Evolutionary conservation across 2,113 vertebrate species (phyloP).

Genomic region (Erythrolamprus reginae): DNA sequence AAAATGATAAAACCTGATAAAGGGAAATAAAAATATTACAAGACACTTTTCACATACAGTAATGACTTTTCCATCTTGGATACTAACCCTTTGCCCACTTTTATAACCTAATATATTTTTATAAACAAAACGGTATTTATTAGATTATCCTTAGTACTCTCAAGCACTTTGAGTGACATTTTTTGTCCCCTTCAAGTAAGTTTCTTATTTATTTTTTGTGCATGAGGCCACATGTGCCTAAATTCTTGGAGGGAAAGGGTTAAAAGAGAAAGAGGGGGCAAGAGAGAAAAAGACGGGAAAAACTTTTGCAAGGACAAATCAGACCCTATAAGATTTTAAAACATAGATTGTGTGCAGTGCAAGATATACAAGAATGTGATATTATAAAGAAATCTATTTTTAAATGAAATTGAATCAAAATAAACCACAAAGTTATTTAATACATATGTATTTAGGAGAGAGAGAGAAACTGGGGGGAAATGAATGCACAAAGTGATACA

Average conservation of each 20-base stretch:
- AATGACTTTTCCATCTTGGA: conserved; percentile 50
- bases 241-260: conserved; percentile 55
- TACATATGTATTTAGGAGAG: conserved; percentile 59
- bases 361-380: conserved; percentile 27
- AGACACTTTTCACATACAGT: conserved; percentile 57
- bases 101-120: conserved; percentile 73
- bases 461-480: conserved; percentile 28
- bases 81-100: conserved; percentile 54
- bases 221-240: conserved; percentile 64
- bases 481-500: conserved; percentile 56
- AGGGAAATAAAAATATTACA: conserved; percentile 33
- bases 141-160: conserved; percentile 52
- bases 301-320: conserved; percentile 29
- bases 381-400: conserved; percentile 55
- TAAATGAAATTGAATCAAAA: conserved; percentile 47
- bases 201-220: conserved; percentile 65
- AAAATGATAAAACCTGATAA: conserved; percentile 39
- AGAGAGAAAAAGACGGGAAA: conserved; percentile 1
- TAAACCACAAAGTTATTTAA: conserved; percentile 52
- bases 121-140: conserved; percentile 71
- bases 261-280: conserved; percentile 31
- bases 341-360: conserved; percentile 40
- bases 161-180: conserved; percentile 62
- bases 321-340: conserved; percentile 43
- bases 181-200: conserved; percentile 63